Base-by-base conservation (phyloP, 2,797 vertebrate species). In the Pristis pectinata region DNA sequence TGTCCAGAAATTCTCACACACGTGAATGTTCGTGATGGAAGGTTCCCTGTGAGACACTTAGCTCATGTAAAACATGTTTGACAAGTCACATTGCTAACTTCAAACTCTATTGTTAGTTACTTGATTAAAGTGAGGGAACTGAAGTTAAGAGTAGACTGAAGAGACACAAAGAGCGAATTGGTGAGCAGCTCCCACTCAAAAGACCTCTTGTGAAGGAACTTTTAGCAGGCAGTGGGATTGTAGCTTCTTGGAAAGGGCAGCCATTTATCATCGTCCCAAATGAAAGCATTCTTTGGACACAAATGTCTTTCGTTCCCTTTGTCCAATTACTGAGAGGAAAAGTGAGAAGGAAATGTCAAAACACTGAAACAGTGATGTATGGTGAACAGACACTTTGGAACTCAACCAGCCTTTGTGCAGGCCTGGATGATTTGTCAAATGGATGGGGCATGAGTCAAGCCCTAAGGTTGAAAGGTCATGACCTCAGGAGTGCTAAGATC, bases 391-490 rank as follows among this genome's bases (percentile, higher is more conserved):
- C 97, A 98, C 96, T 97, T 98, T 97, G 98, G 97, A 97, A 97
- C 97, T 98, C 97, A 97, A 97, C 97, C 95, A 96, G 97, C 97
- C 98, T 98, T 99, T 99, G 98, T 98, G 97, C 98, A 97, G 97
- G 96, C 95, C 95, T 95, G 97, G 98, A 97, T 96, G 97, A 99
- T 99, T 98, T 99, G 98, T 99, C 98, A 99, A 98, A 98, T 97
- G 97, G 97, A 95, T 96, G 98, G 98, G 98, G 98, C 98, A 99
- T 98, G 99, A 99, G 99, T 99, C 98, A 98, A 98, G 98, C 98
- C 98, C 97, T 96, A 97, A 98, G 98, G 99, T 98, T 99, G 98
- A 99, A 99, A 99, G 98, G 98, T 98, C 98, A 97, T 98, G 98
- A 99, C 99, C 99, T 98, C 97, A 98, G 97, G 97, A 98, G 98